These are phyloP conservation scores for Orthosia gothica DNA, from an alignment of 2,888 invertebrate species.

Conservation along the genomic window DNA sequence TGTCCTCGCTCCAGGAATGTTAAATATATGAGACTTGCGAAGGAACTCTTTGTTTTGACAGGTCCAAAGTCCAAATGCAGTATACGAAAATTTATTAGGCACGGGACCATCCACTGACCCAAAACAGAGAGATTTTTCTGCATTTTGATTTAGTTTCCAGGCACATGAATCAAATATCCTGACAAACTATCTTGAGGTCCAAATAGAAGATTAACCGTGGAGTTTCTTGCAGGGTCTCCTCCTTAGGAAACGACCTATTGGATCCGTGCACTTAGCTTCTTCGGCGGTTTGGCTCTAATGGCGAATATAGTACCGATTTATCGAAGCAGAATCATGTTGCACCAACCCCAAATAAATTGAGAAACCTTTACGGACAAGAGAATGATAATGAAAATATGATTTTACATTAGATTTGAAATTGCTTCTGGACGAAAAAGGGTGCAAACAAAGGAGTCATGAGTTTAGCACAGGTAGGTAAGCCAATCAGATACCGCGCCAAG, in stretches of 20 bases:
- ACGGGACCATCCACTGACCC: background rate
- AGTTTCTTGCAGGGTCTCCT: too few relatives aligned
- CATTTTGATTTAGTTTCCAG: background rate
- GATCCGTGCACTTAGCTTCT: background rate
- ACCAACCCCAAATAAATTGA: too few relatives aligned
- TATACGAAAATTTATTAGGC: conserved; percentile 4
- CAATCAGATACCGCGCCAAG: conserved; percentile 9
- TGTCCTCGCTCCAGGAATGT: conserved; percentile 21
- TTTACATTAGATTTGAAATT: background rate
- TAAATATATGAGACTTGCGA: conserved; percentile 14
- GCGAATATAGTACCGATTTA: too few relatives aligned
- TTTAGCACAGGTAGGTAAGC: background rate
- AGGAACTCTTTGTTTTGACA: conserved; percentile 32
- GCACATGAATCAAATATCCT: background rate
- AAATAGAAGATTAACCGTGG: background rate
- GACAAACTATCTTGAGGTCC: background rate
- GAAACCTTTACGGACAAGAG: too few relatives aligned
- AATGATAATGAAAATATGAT: too few relatives aligned
- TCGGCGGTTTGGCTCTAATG: too few relatives aligned
- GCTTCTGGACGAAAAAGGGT: background rate
- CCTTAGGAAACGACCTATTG: background rate
- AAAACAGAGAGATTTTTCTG: background rate
- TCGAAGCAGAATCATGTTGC: too few relatives aligned
- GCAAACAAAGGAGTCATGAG: background rate
- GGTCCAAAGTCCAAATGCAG: conserved; percentile 6